Base-by-base conservation (phyloP, 2,888 invertebrate genomes). In the Microctonus brassicae region DNA sequence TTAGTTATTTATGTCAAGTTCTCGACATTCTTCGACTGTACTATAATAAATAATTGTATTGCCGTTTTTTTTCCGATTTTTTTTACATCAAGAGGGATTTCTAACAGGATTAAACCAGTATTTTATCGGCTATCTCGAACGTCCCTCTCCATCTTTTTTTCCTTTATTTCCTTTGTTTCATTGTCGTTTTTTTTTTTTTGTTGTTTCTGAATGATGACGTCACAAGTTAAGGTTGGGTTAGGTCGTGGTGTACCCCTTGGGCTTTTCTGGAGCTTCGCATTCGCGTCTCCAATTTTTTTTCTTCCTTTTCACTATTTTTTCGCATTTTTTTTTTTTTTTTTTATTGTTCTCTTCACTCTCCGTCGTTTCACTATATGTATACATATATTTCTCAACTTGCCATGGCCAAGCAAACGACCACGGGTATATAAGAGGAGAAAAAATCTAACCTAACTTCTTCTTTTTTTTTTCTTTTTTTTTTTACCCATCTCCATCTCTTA, bases 181-280 rank as follows among this genome's bases (percentile, higher is more conserved):
- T 22, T 26, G 24, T 24, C 24, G 5, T 53, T 24, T 26, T 10
- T 26, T 24, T 55, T 13, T 11, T 11, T 55, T 26, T 24, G 7
- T 39, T 24, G 52, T 66, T 53, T 7, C 9, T 20, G 24, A 17
- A 29, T n/a, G 29, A 64, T 83, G 85, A 85, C 84, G 83, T 84
- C 83, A 84, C 76, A 76, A 71, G 77, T 80, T 82, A 26, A 81
- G 81, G 79, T 84, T 85, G 84, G 81, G 85, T 80, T 85, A 85
- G 86, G 85, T 85, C 85, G 83, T 79, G 84, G 78, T 78, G 78
- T 67, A 73, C 58, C 76, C 63, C 67, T 42, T 47, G 24, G 47
- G 63, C 42, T 13, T 63, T 20, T n/a, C 42, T 42, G 42, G 9
- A 29, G 29, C 34, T 47, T 33, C 58, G 33, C 33, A 58, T 58